Conservation (phyloP, 2,888 invertebrate genomes). For the Tenthredo distinguenda region DNA sequence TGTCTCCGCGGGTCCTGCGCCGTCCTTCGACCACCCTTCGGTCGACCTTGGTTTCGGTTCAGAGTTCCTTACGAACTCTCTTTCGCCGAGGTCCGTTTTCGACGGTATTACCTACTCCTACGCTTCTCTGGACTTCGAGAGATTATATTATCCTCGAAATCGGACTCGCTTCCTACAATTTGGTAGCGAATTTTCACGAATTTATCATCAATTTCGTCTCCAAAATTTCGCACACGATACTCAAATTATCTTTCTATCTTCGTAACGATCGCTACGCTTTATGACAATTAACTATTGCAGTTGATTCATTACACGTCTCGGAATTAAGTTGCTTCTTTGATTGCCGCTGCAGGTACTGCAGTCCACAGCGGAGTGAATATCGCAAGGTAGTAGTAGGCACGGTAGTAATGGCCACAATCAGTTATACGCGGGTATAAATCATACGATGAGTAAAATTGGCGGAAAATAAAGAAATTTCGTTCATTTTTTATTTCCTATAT, state of each 20-base stretch:
- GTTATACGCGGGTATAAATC: conserved; percentile 14
- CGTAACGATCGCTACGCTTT: neutral
- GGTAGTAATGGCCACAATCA: conserved; percentile 12
- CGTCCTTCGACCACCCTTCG: conserved; percentile 48
- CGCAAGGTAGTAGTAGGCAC: conserved; percentile 8
- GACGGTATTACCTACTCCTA: neutral
- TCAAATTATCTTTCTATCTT: neutral
- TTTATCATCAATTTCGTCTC: too few species aligned
- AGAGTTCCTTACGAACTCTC: neutral
- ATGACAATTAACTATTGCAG: neutral
- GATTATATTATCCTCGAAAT: neutral
- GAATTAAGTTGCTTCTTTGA: conserved; percentile 20
- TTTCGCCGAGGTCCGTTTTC: neutral
- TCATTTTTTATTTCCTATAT: neutral
- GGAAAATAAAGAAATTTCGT: neutral
- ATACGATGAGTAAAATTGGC: neutral
- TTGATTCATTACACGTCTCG: conserved; percentile 22
- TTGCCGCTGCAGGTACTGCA: neutral
- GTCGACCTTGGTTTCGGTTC: conserved; percentile 27
- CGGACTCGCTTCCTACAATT: neutral
- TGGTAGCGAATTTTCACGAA: neutral
- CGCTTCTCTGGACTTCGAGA: neutral
- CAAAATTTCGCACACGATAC: neutral
- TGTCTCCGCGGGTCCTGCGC: conserved; percentile 54
- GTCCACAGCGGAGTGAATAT: neutral